Evolutionary conservation across 1,140 invertebrate genomes (phyloP).

Genomic region (Patella vulgata): DNA sequence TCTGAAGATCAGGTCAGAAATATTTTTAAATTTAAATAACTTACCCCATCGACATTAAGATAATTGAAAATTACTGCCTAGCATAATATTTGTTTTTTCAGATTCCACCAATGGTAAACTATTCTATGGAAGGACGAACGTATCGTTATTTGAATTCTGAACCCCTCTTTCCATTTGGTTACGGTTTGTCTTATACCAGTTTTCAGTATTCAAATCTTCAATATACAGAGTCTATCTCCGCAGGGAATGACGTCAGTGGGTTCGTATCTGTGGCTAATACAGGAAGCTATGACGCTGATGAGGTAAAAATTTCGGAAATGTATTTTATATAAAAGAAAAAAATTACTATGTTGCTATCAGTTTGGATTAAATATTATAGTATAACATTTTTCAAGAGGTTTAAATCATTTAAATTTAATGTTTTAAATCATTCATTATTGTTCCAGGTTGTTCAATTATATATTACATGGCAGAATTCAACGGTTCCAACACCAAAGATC

Average conservation of each 20-base stretch:
- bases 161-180: no score
- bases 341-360: no score
- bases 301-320: constrained; percentile 31
- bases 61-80: no score
- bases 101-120: no score
- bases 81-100: no score
- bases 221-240: no score
- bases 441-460: constrained; percentile 50
- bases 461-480: constrained; percentile 38
- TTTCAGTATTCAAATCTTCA: no score
- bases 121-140: no score
- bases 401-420: neutral
- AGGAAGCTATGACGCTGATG: constrained; percentile 37
- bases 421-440: neutral
- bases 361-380: neutral
- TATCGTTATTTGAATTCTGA: no score
- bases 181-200: no score
- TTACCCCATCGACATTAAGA: no score
- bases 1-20: constrained; percentile 27
- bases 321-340: neutral
- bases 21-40: no score
- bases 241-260: constrained; percentile 30
- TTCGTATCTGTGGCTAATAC: constrained; percentile 36
- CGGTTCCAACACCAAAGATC: constrained; percentile 36
- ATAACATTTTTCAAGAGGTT: neutral